These are phyloP conservation scores for Vireo griseus DNA, from an alignment of 2,797 vertebrate genomes.

Conservation along the genomic window DNA sequence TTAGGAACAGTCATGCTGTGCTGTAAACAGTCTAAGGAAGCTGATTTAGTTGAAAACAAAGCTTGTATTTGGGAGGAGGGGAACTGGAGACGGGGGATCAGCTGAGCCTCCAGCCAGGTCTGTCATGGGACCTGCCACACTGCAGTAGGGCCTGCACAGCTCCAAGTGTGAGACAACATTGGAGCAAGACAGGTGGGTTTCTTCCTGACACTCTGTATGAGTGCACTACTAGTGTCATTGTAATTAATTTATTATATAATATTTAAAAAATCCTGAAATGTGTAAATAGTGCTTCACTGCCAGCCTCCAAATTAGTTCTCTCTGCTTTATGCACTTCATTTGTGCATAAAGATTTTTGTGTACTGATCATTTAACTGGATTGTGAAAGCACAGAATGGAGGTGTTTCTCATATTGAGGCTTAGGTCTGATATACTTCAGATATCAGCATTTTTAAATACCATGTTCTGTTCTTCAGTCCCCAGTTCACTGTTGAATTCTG, in stretches of 20 bases:
- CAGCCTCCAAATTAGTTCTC: neutral
- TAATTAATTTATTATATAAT: neutral
- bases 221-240: neutral
- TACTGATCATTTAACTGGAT: neutral
- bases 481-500: neutral
- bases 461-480: neutral
- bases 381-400: neutral
- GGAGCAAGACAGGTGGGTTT: neutral
- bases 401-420: neutral
- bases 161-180: neutral
- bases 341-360: neutral
- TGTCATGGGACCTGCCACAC: neutral
- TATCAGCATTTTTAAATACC: neutral
- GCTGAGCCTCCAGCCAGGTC: neutral
- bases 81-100: neutral
- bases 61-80: neutral
- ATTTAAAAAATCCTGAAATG: neutral
- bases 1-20: neutral
- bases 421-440: neutral
- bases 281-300: neutral
- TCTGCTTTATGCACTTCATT: neutral
- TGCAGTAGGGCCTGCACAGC: neutral
- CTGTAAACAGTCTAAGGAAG: neutral
- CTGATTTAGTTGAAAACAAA: neutral
- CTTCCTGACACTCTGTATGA: neutral